These are phyloP conservation scores for Chouioia cunea DNA, from an alignment of 2,888 invertebrate species.

Conservation along the genomic window DNA sequence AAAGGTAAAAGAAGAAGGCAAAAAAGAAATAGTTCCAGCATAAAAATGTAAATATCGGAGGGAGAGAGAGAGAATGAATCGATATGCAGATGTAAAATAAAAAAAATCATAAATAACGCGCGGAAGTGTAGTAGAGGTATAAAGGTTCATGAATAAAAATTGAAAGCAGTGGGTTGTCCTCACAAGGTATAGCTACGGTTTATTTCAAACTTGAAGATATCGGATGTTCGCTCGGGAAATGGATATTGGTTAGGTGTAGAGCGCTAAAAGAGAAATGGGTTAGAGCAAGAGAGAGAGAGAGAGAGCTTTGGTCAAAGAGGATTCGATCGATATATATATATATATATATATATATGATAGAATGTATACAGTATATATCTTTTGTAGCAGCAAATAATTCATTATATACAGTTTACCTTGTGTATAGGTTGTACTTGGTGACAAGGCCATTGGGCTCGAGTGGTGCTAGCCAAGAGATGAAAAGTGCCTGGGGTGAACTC, in stretches of 20 bases:
- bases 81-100: too few species aligned
- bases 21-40: too few species aligned
- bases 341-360: neutral
- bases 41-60: too few species aligned
- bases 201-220: neutral
- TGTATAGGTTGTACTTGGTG: slow-evolving; percentile 81
- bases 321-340: neutral
- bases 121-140: too few species aligned
- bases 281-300: neutral
- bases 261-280: neutral
- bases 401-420: slow-evolving; percentile 65
- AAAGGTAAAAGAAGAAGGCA: too few species aligned
- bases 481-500: slow-evolving; percentile 79
- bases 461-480: slow-evolving; percentile 85
- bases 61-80: too few species aligned
- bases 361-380: too few species aligned
- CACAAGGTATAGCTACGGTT: too few species aligned
- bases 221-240: too few species aligned
- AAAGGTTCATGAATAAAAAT: too few species aligned
- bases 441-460: slow-evolving; percentile 82
- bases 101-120: too few species aligned
- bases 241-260: neutral
- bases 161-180: too few species aligned
- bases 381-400: neutral
- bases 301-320: neutral